Conservation (phyloP, 2,113 vertebrate species). For the Excalfactoria chinensis region DNA sequence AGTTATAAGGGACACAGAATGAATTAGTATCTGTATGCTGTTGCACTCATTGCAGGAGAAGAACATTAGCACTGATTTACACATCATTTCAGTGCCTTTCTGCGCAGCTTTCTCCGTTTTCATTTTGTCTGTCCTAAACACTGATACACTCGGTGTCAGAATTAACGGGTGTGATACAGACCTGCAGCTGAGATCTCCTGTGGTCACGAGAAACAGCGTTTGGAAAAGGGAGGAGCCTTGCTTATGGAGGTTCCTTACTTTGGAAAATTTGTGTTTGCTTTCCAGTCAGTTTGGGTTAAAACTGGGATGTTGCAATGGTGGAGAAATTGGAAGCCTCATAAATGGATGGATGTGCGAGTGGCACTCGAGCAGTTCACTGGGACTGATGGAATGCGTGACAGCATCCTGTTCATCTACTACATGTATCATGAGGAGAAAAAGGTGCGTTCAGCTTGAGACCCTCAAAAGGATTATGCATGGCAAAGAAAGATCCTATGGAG, state of each 20-base stretch:
- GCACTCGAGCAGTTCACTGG: conserved; percentile 95
- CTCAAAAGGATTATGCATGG: not conserved
- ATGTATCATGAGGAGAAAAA: conserved; percentile 93
- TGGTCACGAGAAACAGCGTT: not conserved
- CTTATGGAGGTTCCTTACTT: not conserved
- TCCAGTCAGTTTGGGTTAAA: conserved; percentile 97
- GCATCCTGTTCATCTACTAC: conserved; percentile 97
- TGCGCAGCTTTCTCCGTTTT: not conserved
- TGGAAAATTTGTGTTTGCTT: not conserved
- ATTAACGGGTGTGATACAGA: not conserved
- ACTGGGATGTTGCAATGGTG: conserved; percentile 96
- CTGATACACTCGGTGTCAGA: not conserved
- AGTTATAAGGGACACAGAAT: not conserved
- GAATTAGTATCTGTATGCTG: not conserved
- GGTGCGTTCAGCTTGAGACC: conserved; percentile 70
- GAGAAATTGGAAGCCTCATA: conserved; percentile 95
- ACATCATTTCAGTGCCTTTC: not conserved
- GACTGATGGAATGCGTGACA: conserved; percentile 88
- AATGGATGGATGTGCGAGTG: conserved; percentile 93
- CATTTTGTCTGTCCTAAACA: not conserved
- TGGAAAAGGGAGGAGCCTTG: not conserved
- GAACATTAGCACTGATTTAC: not conserved
- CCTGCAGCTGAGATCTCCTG: not conserved
- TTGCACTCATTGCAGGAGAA: not conserved
- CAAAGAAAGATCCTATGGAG: not conserved